These are phyloP conservation scores for Oligia latruncula DNA, from an alignment of 2,888 invertebrate species.

Conservation along the genomic window DNA sequence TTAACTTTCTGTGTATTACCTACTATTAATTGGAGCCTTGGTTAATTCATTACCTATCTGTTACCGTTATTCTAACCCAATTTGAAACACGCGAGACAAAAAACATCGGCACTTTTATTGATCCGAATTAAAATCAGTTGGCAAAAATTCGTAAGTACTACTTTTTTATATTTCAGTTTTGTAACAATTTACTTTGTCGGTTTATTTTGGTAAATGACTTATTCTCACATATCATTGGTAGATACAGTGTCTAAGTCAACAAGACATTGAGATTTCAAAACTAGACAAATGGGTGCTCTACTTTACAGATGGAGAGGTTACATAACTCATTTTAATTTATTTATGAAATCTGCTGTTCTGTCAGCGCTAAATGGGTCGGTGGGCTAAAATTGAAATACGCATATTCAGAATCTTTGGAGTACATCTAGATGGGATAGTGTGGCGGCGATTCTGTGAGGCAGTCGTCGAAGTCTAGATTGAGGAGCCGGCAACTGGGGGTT, in stretches of 20 bases:
- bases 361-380: slow-evolving; percentile 40
- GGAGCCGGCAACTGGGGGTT: slow-evolving; percentile 63
- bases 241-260: slow-evolving; percentile 25
- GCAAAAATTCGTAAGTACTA: slow-evolving; percentile 43
- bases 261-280: slow-evolving; percentile 39
- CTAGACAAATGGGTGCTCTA: slow-evolving; percentile 47
- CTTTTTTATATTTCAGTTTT: slow-evolving; percentile 36
- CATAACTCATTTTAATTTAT: slow-evolving; percentile 50
- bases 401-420: slow-evolving; percentile 41
- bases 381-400: slow-evolving; percentile 52
- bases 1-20: not conserved
- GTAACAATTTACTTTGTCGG: slow-evolving; percentile 23
- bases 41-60: slow-evolving; percentile 36
- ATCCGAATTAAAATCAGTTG: slow-evolving; percentile 53
- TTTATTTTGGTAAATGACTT: slow-evolving; percentile 32
- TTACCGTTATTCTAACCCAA: slow-evolving; percentile 52
- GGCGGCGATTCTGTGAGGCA: slow-evolving; percentile 59
- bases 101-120: slow-evolving; percentile 47
- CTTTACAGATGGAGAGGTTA: slow-evolving; percentile 43
- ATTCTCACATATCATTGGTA: slow-evolving; percentile 22
- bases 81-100: slow-evolving; percentile 51
- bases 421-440: slow-evolving; percentile 50
- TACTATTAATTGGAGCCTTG: slow-evolving; percentile 32
- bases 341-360: slow-evolving; percentile 38
- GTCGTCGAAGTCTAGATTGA: slow-evolving; percentile 79